phyloP scores from a whole-genome alignment of 2,888 invertebrate species.

The Drosophila mercatorum region DNA sequence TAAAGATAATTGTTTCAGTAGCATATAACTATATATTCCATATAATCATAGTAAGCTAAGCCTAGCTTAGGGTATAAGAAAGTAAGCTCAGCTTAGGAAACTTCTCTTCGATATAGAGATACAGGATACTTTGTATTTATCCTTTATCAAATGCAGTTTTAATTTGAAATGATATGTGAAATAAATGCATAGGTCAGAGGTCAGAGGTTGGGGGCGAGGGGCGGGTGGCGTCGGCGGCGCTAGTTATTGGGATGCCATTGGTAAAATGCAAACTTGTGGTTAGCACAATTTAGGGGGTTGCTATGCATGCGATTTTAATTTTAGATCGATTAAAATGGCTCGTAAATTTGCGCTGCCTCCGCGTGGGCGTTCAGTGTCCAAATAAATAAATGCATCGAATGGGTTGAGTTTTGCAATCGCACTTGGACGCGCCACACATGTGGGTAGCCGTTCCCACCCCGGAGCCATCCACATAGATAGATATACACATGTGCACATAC shows the following conservation, averaged over 20 bases:
- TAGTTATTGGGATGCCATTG: slow-evolving; percentile 30
- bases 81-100: neutral
- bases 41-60: neutral
- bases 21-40: neutral
- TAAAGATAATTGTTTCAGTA: no score
- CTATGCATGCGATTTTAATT: slow-evolving; percentile 69
- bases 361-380: slow-evolving; percentile 69
- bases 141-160: neutral
- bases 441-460: slow-evolving; percentile 20
- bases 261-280: slow-evolving; percentile 27
- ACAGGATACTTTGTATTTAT: no score
- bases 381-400: slow-evolving; percentile 71
- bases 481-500: slow-evolving; percentile 12
- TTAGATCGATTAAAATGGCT: slow-evolving; percentile 75
- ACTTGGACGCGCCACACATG: slow-evolving; percentile 16
- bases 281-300: slow-evolving; percentile 51
- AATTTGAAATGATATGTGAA: neutral
- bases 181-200: neutral
- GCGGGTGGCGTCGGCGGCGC: neutral
- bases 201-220: neutral
- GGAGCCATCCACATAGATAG: slow-evolving; percentile 3
- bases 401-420: slow-evolving; percentile 24
- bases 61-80: no score
- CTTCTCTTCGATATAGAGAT: neutral
- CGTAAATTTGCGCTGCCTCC: slow-evolving; percentile 61